Evolutionary conservation across 2,888 invertebrate species (phyloP).

Genomic region (Latheticus oryzae): DNA sequence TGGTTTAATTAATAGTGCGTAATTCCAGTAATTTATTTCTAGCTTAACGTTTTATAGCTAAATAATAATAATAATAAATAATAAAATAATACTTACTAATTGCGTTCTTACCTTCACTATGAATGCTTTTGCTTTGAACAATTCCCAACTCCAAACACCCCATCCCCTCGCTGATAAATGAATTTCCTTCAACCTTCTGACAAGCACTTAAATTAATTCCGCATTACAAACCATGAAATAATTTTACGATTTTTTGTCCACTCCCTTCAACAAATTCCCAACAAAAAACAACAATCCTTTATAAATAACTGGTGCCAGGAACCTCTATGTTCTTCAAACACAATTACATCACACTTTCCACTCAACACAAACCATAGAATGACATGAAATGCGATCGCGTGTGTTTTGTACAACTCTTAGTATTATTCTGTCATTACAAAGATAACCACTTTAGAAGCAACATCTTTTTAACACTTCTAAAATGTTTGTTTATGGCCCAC

Average conservation of each 20-base stretch:
- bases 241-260: not conserved
- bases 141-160: too few species aligned
- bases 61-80: too few species aligned
- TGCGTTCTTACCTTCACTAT: too few species aligned
- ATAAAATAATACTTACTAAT: too few species aligned
- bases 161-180: too few species aligned
- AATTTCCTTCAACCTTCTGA: conserved; percentile 10
- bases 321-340: conserved; percentile 49
- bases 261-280: too few species aligned
- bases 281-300: too few species aligned
- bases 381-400: conserved; percentile 53
- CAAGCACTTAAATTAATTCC: conserved; percentile 9
- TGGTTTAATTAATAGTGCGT: too few species aligned
- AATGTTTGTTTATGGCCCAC: conserved; percentile 61
- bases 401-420: conserved; percentile 37
- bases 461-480: conserved; percentile 11
- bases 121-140: too few species aligned
- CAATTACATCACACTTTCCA: conserved; percentile 55
- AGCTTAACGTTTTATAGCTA: too few species aligned
- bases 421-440: conserved; percentile 29
- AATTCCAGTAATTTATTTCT: too few species aligned
- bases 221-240: not conserved
- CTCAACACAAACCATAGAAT: conserved; percentile 50
- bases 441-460: conserved; percentile 14
- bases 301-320: conserved; percentile 56